Evolutionary conservation across 2,888 invertebrate genomes (phyloP).

Genomic region (Druceiella hillmani): DNA sequence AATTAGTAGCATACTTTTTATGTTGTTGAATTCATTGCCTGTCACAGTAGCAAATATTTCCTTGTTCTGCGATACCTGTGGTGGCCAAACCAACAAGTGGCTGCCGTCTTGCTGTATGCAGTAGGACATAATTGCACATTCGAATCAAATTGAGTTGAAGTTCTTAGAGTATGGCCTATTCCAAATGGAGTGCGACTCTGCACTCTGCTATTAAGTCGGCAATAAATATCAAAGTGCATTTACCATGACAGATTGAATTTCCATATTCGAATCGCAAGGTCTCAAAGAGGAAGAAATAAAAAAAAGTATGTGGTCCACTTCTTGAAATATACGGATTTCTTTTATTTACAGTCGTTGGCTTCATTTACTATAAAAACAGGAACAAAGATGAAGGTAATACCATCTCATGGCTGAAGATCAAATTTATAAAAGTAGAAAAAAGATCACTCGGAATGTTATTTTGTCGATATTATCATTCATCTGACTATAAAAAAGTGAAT

Average conservation of each 20-base stretch:
- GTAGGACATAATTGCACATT: constrained; percentile 11
- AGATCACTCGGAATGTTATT: too few species aligned
- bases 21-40: neutral
- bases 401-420: constrained; percentile 13
- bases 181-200: constrained; percentile 6
- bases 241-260: constrained; percentile 12
- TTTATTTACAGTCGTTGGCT: constrained; percentile 10
- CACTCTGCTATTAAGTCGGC: constrained; percentile 11
- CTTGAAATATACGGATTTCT: constrained; percentile 1
- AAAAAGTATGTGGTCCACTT: constrained; percentile 1
- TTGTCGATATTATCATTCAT: too few species aligned
- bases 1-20: constrained; percentile 9
- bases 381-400: constrained; percentile 13
- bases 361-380: too few species aligned
- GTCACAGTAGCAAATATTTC: neutral
- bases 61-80: neutral
- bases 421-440: constrained; percentile 14
- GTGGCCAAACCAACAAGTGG: neutral
- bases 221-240: constrained; percentile 13
- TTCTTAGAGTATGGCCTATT: too few species aligned
- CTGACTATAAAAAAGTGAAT: too few species aligned
- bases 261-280: constrained; percentile 4
- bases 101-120: constrained; percentile 12
- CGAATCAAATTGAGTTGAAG: too few species aligned
- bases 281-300: neutral